Evolutionary conservation across 2,113 vertebrate genomes (phyloP).

Genomic region (Lichenostomus cassidix): DNA sequence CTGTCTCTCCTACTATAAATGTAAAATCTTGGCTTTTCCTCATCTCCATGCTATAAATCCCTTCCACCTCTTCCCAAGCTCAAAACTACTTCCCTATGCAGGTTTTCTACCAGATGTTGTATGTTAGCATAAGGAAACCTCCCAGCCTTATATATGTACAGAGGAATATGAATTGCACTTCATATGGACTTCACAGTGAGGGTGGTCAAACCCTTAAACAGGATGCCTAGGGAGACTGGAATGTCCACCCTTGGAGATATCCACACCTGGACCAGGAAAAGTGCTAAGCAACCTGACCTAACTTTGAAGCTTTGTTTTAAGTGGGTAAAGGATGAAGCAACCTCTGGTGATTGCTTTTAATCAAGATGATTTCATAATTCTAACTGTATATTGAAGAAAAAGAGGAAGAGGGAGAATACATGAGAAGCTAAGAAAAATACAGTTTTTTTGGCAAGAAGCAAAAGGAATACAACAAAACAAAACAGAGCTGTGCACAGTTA

Average conservation of each 20-base stretch:
- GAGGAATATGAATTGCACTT: background rate
- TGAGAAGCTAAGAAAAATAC: background rate
- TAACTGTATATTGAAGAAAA: background rate
- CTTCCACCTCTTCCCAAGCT: background rate
- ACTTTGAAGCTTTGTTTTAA: background rate
- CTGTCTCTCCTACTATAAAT: background rate
- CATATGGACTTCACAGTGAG: background rate
- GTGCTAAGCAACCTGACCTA: background rate
- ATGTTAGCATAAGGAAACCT: background rate
- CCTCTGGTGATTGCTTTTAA: background rate
- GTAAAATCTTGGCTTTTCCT: background rate
- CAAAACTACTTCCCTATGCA: background rate
- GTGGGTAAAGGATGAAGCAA: background rate
- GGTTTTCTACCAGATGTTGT: background rate
- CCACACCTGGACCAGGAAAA: background rate
- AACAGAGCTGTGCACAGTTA: background rate
- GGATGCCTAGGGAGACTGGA: background rate
- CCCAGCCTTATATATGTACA: background rate
- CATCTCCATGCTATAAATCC: background rate
- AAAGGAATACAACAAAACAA: background rate
- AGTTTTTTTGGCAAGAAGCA: background rate
- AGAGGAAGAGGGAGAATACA: background rate
- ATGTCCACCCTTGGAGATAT: background rate
- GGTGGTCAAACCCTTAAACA: background rate
- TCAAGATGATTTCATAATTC: background rate